Percentiles rank a stretch among this genome's conserved stretches.
Conservation (phyloP, 2,113 vertebrate genomes). For the Macquaria australasica region DNA sequence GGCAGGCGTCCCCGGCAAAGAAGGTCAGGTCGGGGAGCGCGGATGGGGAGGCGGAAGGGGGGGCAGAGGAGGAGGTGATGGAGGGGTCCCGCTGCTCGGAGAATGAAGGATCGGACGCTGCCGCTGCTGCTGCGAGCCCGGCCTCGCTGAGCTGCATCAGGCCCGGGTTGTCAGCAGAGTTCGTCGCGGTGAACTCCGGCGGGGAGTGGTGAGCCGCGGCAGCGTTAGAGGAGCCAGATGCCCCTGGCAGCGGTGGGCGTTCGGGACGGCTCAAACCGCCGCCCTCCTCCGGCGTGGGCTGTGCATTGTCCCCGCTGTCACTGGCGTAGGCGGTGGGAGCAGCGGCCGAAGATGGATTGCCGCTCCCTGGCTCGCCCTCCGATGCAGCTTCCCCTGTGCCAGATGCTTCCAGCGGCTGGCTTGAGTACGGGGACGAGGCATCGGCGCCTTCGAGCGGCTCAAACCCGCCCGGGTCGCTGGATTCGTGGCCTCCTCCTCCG, state of each 20-base stretch:
- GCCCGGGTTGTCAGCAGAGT: constrained; percentile 68
- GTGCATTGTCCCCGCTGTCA: constrained; percentile 82
- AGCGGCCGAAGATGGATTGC: constrained; percentile 70
- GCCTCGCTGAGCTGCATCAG: constrained; percentile 64
- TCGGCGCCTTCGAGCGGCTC: constrained; percentile 86
- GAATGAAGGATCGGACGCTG: constrained; percentile 76
- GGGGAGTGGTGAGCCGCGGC: constrained; percentile 47
- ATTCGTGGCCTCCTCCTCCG: constrained; percentile 70
- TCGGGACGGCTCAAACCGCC: constrained; percentile 65
- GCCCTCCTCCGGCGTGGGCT: constrained; percentile 78
- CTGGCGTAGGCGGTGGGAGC: constrained; percentile 65
- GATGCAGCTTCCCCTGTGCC: constrained; percentile 73
- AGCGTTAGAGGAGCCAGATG: constrained; percentile 53
- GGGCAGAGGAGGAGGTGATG: constrained; percentile 34
- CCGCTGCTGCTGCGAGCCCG: constrained; percentile 30
- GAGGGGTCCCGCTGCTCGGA: constrained; percentile 80
- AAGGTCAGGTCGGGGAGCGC: constrained; percentile 88
- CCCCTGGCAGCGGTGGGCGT: constrained; percentile 48
- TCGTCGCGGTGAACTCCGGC: constrained; percentile 63
- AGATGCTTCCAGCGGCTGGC: constrained; percentile 80
- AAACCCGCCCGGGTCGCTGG: constrained; percentile 80
- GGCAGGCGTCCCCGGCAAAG: constrained; percentile 87
- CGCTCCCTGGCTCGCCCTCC: constrained; percentile 75
- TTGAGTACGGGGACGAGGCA: constrained; percentile 83
- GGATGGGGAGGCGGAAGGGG: constrained; percentile 21